Percentiles rank a stretch among this genome's conserved stretches.
phyloP scores from a whole-genome alignment of 2,888 invertebrate genomes.

The Spisula solida region DNA sequence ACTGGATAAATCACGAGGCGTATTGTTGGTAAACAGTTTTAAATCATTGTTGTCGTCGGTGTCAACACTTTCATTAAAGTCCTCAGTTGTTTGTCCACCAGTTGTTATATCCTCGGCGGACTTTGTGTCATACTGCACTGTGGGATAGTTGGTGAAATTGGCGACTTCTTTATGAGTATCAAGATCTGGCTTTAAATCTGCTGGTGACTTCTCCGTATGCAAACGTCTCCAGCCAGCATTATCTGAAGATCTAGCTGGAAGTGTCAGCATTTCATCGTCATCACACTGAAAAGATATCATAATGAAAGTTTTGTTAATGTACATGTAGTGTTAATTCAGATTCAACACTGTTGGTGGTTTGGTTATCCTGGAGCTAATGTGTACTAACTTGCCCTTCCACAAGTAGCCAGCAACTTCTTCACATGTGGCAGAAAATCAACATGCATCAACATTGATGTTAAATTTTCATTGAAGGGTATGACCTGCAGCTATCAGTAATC shows the following conservation, averaged over 20 bases:
- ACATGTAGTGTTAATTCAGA: neutral
- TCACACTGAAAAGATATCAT: neutral
- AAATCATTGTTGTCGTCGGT: neutral
- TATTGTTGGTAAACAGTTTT: neutral
- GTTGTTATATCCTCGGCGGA: neutral
- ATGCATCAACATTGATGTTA: too few species aligned
- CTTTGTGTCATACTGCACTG: neutral
- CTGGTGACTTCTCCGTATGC: neutral
- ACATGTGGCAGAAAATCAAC: too few species aligned
- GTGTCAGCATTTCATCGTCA: neutral
- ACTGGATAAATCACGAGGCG: neutral
- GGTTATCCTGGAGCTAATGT: too few species aligned
- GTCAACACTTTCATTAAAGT: neutral
- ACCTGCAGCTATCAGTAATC: too few species aligned
- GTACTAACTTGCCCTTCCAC: too few species aligned
- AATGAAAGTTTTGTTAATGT: neutral
- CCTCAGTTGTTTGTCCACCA: neutral
- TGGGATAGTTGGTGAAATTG: neutral
- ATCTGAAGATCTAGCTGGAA: slow-evolving; percentile 23
- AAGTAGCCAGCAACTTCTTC: too few species aligned
- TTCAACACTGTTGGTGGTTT: too few species aligned
- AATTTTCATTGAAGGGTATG: too few species aligned
- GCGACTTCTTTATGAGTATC: neutral
- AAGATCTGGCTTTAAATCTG: neutral
- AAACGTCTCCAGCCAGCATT: slow-evolving; percentile 52